phyloP scores from a whole-genome alignment of 2,888 invertebrate genomes.

The Atethmia centrago region DNA sequence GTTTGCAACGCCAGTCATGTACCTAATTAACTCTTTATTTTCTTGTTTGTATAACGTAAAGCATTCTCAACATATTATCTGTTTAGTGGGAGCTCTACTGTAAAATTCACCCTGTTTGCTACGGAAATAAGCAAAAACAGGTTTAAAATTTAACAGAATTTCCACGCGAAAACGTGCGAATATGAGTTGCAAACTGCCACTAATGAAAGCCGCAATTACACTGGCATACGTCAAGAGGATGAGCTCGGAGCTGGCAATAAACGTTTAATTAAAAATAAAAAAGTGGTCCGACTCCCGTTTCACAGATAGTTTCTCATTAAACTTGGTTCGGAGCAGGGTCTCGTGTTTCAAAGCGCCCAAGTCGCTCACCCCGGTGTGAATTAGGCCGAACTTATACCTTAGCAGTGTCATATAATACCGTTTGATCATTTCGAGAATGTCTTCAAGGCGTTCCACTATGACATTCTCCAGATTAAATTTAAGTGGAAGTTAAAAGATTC shows the following conservation, averaged over 20 bases:
- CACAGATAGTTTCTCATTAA: slow-evolving; percentile 79
- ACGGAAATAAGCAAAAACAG: slow-evolving; percentile 57
- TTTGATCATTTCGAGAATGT: slow-evolving; percentile 77
- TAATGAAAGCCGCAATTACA: slow-evolving; percentile 79
- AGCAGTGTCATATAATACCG: slow-evolving; percentile 74
- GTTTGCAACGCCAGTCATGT: slow-evolving; percentile 20
- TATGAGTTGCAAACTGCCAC: slow-evolving; percentile 75
- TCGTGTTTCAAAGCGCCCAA: slow-evolving; percentile 76
- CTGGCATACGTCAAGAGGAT: slow-evolving; percentile 69
- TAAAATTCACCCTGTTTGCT: slow-evolving; percentile 45
- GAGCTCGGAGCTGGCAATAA: slow-evolving; percentile 65
- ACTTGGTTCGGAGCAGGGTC: slow-evolving; percentile 65
- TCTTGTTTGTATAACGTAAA: slow-evolving; percentile 27
- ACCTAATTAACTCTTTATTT: slow-evolving; percentile 43
- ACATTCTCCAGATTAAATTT: slow-evolving; percentile 73
- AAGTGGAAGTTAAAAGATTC: slow-evolving; percentile 71
- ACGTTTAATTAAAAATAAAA: slow-evolving; percentile 78
- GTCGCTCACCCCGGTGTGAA: slow-evolving; percentile 70
- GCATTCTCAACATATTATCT: slow-evolving; percentile 36
- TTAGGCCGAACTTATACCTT: slow-evolving; percentile 67
- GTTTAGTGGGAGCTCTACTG: slow-evolving; percentile 40
- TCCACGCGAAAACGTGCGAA: slow-evolving; percentile 70
- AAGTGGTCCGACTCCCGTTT: slow-evolving; percentile 68
- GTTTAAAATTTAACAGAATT: slow-evolving; percentile 63
- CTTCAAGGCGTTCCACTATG: slow-evolving; percentile 64